phyloP scores from a whole-genome alignment of 2,113 vertebrate species.

The Cavia aperea region DNA sequence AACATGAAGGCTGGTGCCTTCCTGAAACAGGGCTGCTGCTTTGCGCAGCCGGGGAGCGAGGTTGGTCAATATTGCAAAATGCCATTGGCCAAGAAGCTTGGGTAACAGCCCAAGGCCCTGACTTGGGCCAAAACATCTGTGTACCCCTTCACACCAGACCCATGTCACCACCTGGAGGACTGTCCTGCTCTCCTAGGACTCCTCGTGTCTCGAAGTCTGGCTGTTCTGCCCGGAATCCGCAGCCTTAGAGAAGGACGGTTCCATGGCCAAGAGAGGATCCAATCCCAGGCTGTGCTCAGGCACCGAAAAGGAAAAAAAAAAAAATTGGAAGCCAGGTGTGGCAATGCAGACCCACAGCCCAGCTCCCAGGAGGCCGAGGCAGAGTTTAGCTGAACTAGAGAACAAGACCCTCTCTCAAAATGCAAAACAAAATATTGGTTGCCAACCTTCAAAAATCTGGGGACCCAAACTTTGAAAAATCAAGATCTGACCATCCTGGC shows the following conservation, averaged over 20 bases:
- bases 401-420: not conserved
- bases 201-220: not conserved
- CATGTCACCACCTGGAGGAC: too few species aligned
- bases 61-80: conserved; percentile 39
- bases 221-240: not conserved
- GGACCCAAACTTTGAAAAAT: not conserved
- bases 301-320: not conserved
- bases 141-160: not conserved
- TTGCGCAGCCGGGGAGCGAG: not conserved
- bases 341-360: not conserved
- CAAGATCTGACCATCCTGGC: not conserved
- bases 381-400: not conserved
- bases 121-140: not conserved
- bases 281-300: not conserved
- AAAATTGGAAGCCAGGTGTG: not conserved
- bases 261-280: not conserved
- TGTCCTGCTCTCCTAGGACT: not conserved
- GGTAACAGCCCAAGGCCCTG: not conserved
- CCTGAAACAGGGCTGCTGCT: not conserved
- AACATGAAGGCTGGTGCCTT: not conserved
- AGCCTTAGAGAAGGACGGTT: not conserved
- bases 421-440: not conserved
- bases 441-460: not conserved
- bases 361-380: not conserved
- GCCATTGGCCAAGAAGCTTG: conserved; percentile 29